phyloP scores from a whole-genome alignment of 2,113 vertebrate species.

The Triplophysa rosa region DNA sequence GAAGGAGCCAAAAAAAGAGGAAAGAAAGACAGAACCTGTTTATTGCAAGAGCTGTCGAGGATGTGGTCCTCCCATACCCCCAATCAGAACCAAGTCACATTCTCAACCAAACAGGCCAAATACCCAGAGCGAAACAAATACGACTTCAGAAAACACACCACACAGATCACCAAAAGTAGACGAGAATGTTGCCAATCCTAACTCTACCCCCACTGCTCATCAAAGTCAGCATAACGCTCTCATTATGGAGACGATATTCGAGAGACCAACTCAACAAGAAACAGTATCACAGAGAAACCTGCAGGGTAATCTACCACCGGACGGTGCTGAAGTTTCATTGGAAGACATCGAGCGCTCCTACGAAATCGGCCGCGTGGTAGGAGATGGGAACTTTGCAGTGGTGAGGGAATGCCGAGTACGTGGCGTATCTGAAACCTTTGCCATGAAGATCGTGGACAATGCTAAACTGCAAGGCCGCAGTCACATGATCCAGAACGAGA shows the following conservation, averaged over 20 bases:
- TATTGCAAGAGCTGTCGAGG: constrained; percentile 42
- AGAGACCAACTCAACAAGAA: constrained; percentile 42
- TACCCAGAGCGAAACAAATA: constrained; percentile 17
- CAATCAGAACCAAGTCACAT: constrained; percentile 33
- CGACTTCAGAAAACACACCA: constrained; percentile 4
- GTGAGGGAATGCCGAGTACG: constrained; percentile 85
- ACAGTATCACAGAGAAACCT: constrained; percentile 13
- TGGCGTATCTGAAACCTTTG: constrained; percentile 73
- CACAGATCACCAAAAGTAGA: constrained; percentile 21
- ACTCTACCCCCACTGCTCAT: neutral
- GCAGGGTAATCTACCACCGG: constrained; percentile 50
- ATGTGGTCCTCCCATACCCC: constrained; percentile 34
- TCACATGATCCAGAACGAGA: constrained; percentile 95
- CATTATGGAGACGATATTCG: neutral
- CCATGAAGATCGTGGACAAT: constrained; percentile 92
- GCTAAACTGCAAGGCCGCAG: constrained; percentile 89
- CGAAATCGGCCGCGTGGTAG: constrained; percentile 84
- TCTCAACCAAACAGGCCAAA: constrained; percentile 18
- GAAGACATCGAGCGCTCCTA: constrained; percentile 82
- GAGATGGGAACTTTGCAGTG: constrained; percentile 94
- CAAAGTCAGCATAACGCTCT: neutral
- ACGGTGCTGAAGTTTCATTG: constrained; percentile 53
- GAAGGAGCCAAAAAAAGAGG: constrained; percentile 21
- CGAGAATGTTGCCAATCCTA: constrained; percentile 9
- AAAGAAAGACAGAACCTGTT: constrained; percentile 43